A percentile compares a stretch with the other conserved stretches of the same genome.
Evolutionary conservation across 2,888 invertebrate genomes (phyloP).

Genomic region (Cinara cedri): DNA sequence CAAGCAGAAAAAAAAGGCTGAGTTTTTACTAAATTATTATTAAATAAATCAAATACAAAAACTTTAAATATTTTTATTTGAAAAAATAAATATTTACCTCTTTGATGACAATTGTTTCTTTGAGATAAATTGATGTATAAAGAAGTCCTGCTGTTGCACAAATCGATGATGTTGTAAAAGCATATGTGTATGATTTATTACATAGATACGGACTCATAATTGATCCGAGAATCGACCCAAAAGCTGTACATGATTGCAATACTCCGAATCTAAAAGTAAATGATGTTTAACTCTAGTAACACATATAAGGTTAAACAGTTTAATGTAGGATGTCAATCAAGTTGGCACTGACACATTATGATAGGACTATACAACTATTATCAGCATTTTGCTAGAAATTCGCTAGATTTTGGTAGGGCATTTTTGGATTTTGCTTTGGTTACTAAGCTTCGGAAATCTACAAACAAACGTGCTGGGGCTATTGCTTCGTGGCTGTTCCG

Average conservation of each 20-base stretch:
- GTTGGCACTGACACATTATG: too few species aligned
- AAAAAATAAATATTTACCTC: conserved; percentile 22
- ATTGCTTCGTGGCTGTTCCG: too few species aligned
- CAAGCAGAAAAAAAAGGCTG: background rate
- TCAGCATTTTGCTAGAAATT: too few species aligned
- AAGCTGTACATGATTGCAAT: conserved; percentile 23
- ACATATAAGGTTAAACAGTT: background rate
- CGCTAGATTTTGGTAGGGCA: too few species aligned
- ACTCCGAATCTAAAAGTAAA: conserved; percentile 24
- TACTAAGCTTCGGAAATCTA: too few species aligned
- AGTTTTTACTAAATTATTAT: background rate
- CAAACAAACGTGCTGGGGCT: too few species aligned
- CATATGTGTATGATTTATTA: background rate
- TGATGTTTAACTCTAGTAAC: background rate
- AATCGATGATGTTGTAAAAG: conserved; percentile 26
- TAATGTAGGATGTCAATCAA: too few species aligned
- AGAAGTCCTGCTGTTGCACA: conserved; percentile 20
- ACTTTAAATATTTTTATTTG: background rate
- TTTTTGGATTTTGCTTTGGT: too few species aligned
- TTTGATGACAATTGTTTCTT: conserved; percentile 46
- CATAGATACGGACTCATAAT: conserved; percentile 15
- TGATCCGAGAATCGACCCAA: conserved; percentile 39
- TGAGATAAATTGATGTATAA: conserved; percentile 36
- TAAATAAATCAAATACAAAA: background rate
- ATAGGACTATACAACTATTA: too few species aligned